Evolutionary conservation across 2,888 invertebrate genomes (phyloP), one percentile per base, ranked within the genome.

Genomic region (Tenthredo distinguenda): DNA sequence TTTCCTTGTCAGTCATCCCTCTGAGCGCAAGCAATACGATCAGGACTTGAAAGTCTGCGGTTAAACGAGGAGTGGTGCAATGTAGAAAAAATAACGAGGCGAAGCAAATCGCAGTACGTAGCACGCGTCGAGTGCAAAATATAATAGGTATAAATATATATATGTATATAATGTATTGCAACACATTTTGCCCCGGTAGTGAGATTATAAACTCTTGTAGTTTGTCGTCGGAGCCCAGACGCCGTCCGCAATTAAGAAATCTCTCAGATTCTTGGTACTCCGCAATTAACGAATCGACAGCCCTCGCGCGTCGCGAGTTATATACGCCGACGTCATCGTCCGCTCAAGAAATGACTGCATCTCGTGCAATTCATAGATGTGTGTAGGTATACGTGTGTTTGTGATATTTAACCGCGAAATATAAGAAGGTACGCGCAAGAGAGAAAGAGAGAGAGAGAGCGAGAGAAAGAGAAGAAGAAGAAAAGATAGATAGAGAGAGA

Each of bases 221-320:
- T 55, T 55, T 55, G 62, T 81, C 47, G 81, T 37, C 79, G 79
- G 58, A 79, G 79, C 1, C 47, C 47, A 79, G 79, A 79, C 81
- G 79, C 40, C 79, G 58, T 31, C 40, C 87, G 91, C 91, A 92
- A 92, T 92, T 92, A 91, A 92, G 91, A 89, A 92, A 92, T 92
- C 92, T 90, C 91, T 87, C 92, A 91, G 91, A 92, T 92, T 92
- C 92, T 89, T 88, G 91, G 91, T 92, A 91, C 89, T 90, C 89
- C 87, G 90, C 91, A 92, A 92, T 93, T 92, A 93, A 89, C 90
- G 90, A 92, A 93, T 93, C 92, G 92, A 92, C 93, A 90, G 89
- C 89, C 91, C 91, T 89, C 90, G 88, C 88, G 74, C 40, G 72
- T 40, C 21, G 77, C 77, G 55, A 55, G 15, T 77, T 77, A 21